A percentile compares a stretch with the other conserved stretches of the same genome.
Conservation (phyloP, 2,888 invertebrate genomes). For the Agriotes lineatus region DNA sequence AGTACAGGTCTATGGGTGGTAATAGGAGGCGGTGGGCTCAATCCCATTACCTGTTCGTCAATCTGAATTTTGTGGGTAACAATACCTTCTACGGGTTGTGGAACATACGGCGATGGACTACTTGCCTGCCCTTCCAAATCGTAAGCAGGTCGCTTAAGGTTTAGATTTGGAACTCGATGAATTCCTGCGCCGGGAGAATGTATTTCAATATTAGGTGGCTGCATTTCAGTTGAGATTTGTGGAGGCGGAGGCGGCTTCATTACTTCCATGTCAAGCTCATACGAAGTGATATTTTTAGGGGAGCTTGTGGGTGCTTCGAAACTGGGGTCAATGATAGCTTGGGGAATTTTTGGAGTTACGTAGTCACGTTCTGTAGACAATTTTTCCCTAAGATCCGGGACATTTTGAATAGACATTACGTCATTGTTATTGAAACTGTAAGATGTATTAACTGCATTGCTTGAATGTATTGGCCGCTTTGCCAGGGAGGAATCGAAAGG, state of each 20-base stretch:
- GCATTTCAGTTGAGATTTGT: slow-evolving; percentile 48
- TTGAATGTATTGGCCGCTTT: background rate
- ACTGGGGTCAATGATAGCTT: background rate
- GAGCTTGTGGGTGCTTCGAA: background rate
- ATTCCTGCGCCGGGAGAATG: slow-evolving; percentile 50
- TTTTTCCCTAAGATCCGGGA: background rate
- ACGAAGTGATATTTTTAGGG: background rate
- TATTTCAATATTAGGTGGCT: slow-evolving; percentile 57
- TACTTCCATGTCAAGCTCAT: slow-evolving; percentile 58
- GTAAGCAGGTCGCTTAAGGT: slow-evolving; percentile 43
- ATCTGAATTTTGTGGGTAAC: slow-evolving; percentile 57
- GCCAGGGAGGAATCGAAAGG: slow-evolving; percentile 55
- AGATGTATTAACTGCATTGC: slow-evolving; percentile 10
- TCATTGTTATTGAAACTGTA: slow-evolving; percentile 40
- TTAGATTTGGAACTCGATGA: slow-evolving; percentile 47
- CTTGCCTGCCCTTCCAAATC: slow-evolving; percentile 56
- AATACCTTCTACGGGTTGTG: slow-evolving; percentile 59
- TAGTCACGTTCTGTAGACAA: background rate
- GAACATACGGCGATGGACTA: slow-evolving; percentile 57
- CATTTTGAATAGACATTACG: slow-evolving; percentile 26
- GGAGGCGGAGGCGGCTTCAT: slow-evolving; percentile 62
- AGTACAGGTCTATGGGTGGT: slow-evolving; percentile 52
- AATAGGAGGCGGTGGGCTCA: slow-evolving; percentile 64
- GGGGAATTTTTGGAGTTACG: slow-evolving; percentile 14
- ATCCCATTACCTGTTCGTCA: slow-evolving; percentile 64